Percentiles rank a stretch among this genome's conserved stretches.
Evolutionary conservation across 2,797 vertebrate species (phyloP).

Genomic region (Hoplostethus atlanticus): DNA sequence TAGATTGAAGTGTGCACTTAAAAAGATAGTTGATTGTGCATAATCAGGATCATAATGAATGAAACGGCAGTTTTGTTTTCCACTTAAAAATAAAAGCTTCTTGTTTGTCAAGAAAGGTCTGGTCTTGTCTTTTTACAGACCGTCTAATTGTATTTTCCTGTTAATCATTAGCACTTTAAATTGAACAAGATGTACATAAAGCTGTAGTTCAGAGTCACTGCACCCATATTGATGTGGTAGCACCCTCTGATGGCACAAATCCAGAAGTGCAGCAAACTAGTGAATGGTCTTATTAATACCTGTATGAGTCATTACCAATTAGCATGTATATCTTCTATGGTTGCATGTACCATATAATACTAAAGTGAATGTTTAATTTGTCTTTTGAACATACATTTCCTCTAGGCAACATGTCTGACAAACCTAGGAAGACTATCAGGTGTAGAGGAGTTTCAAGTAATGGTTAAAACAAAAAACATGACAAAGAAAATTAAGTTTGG

Average conservation of each 20-base stretch:
- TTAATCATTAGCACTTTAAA: neutral
- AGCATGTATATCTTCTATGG: neutral
- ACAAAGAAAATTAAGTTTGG: neutral
- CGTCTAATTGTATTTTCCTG: neutral
- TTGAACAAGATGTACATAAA: no score
- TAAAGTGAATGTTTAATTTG: no score
- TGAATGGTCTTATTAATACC: no score
- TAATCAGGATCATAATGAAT: conserved; percentile 81
- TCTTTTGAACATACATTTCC: no score
- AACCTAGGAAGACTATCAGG: no score
- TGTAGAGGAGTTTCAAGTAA: neutral
- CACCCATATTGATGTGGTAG: neutral
- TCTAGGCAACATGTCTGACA: no score
- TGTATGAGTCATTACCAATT: neutral
- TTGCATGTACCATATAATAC: no score
- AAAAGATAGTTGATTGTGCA: conserved; percentile 81
- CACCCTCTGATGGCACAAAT: conserved; percentile 30
- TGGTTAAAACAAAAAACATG: neutral
- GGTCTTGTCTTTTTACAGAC: conserved; percentile 48
- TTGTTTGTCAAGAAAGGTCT: conserved; percentile 83
- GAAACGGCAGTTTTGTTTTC: conserved; percentile 81
- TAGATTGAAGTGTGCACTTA: conserved; percentile 82
- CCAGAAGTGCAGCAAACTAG: neutral
- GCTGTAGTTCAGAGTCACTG: neutral
- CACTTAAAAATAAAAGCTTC: conserved; percentile 86